Conservation (phyloP, 2,888 invertebrate species). For the Craniophora ligustri region DNA sequence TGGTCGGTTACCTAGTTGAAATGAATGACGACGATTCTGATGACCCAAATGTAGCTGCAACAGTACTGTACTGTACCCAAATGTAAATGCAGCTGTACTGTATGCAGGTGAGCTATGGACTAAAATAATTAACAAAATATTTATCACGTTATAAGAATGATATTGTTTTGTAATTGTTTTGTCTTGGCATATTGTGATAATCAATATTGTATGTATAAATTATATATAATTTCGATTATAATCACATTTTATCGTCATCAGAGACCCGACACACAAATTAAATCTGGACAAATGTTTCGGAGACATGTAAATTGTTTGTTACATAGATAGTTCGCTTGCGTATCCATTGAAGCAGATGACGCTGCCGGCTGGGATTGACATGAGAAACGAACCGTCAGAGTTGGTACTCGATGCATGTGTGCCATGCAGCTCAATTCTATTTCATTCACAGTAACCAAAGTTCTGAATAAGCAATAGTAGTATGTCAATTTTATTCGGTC, state of each 20-base stretch:
- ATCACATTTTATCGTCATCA: slow-evolving; percentile 25
- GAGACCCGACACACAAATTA: slow-evolving; percentile 19
- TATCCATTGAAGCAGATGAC: slow-evolving; percentile 34
- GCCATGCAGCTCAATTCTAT: too few relatives aligned
- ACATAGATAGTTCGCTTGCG: slow-evolving; percentile 49
- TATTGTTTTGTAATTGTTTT: too few relatives aligned
- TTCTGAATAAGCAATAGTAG: too few relatives aligned
- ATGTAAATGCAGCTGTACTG: slow-evolving; percentile 17
- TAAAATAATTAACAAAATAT: background rate
- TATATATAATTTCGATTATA: too few relatives aligned
- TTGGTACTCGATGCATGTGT: slow-evolving; percentile 18
- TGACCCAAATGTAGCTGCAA: slow-evolving; percentile 35
- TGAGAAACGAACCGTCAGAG: slow-evolving; percentile 43
- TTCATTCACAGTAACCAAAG: slow-evolving; percentile 36
- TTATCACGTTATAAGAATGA: background rate
- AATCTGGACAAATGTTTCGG: slow-evolving; percentile 38
- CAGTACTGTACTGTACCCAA: slow-evolving; percentile 17
- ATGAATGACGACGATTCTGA: slow-evolving; percentile 35
- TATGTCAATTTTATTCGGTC: slow-evolving; percentile 12
- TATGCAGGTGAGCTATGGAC: background rate
- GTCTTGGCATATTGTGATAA: too few relatives aligned
- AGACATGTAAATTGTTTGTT: slow-evolving; percentile 47
- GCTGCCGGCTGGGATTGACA: slow-evolving; percentile 42
- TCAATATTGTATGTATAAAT: too few relatives aligned
- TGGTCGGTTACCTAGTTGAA: slow-evolving; percentile 30